Evolutionary conservation across 2,113 vertebrate species (phyloP), one percentile per base, ranked within the genome.

Genomic region (Athene cunicularia): DNA sequence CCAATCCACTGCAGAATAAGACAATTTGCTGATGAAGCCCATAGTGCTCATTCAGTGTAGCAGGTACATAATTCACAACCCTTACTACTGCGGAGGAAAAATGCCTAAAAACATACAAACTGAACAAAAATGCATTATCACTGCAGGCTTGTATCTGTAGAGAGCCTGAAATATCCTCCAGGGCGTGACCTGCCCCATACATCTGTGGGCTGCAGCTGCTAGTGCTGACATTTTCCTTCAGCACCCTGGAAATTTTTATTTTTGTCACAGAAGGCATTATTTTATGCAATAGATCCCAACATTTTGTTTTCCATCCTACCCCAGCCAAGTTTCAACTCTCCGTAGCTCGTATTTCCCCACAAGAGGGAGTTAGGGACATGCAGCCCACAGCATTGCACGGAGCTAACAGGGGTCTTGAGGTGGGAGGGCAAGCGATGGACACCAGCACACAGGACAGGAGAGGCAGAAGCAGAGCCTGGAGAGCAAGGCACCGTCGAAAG

Each of bases 311-410:
- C 71, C 77, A 73, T 37, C 45, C 41, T 83, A 62, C 28, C 33
- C 45, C 50, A 85, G 63, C 28, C 87, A 82, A 94, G 28, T 55
- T 63, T 56, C 52, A 71, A 9, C 52, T 35, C 77, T 91, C 80
- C 1, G 0, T 9, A 80, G 41, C 45, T 88, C 8, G 6, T 67
- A 60, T 80, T 95, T 90, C 87, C 96, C 95, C 96, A 95, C 94
- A 88, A 96, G 95, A 95, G 87, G 94, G 96, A 94, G 91, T 96
- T 66, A 1, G 3, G 89, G 63, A 85, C 28, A 39, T 77, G 55
- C 37, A 80, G 47, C 84, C 90, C 62, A 76, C 20, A 32, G 22
- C 21, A 52, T 14, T 68, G n/a, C 30, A 62, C 14, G 49, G 80
- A 52, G 49, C 26, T 11, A 10, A 14, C 30, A 63, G 37, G n/a